Evolutionary conservation across 2,888 invertebrate species (phyloP), one percentile per base, ranked within the genome.

Genomic region (Hydrotaea cyrtoneurina): DNA sequence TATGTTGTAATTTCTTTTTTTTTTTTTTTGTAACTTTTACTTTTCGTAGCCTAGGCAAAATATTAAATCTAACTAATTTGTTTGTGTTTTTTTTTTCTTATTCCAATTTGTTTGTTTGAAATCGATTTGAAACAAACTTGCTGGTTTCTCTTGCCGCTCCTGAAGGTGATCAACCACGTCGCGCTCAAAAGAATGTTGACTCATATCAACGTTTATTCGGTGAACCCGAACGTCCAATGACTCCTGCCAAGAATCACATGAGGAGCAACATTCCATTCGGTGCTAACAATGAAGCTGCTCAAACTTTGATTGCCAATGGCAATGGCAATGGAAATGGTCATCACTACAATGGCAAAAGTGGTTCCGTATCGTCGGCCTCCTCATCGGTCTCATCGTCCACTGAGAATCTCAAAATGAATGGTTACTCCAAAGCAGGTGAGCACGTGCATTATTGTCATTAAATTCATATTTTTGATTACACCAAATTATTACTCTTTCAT

Each of bases 121-220:
- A 23, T 36, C 71, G 36, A 23, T 77, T 77, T 79, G 11, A 86
- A 83, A 86, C 74, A 86, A 78, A 78, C 78, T 73, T 86, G 39
- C 71, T n/a, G n/a, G n/a, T 74, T 71, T 31, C 81, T 55, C 75
- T 76, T 74, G 43, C 17, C 26, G 26, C 8, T 75, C 74, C 19
- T 71, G 10, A 79, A 92, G 91, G 92, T 87, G 92, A 92, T 87
- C 89, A 89, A 80, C 90, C 89, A 83, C 91, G 92, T 83, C 92
- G 92, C 80, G 91, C 87, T 83, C 92, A 91, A 87, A 92, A 92
- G 87, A 91, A 89, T 87, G 88, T 93, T 90, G 93, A 94, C 90
- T 94, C 94, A 86, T 93, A 94, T 91, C 93, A 93, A 88, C 93
- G 94, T 88, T 92, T 94, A 87, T 94, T 94, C 91, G 94, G 94